Evolutionary conservation across 2,888 invertebrate genomes (phyloP), one percentile per base, ranked within the genome.

Genomic region (Lamellibrachia columna): DNA sequence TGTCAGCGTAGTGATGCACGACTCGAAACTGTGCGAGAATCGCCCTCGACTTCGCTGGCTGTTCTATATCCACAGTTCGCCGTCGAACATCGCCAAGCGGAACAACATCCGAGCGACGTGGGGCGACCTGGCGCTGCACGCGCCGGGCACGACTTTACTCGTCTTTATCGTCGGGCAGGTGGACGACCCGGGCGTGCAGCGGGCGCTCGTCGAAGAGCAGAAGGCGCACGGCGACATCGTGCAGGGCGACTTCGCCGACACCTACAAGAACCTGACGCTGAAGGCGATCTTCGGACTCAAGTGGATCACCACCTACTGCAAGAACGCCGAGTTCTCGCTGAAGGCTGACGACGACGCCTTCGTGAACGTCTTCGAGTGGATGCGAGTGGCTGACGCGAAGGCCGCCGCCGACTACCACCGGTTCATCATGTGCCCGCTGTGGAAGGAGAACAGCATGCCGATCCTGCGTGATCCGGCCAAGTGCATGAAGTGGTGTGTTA

Each of bases 271-370:
- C 93, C 93, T 95, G 1, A 95, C 95, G 8, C 93, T 94, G 58
- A 95, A 95, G 93, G 94, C 94, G 8, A 94, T 95, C 8, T 93
- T 95, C 94, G 95, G 94, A 7, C 94, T 95, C 90, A 94, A 94
- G 55, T 95, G 95, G 95, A 93, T 95, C 15, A 91, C 94, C 8
- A 93, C 93, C 15, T 92, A 93, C 75, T 95, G 95, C 90, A 90
- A 91, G 53, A 94, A 95, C 92, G 95, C 94, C 22, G 92, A 93
- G 60, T 94, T 93, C 91, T 93, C 94, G 55, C 90, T 95, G 1
- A 95, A 95, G 92, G 94, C 94, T 1, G 95, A 95, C 91, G 95
- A 95, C 93, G 95, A 95, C 92, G 93, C 95, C 1, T 94, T 95
- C 40, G 93, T 95, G 9, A 94, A 95, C 91, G 94, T 94, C 7